Percentiles rank a stretch among this genome's conserved stretches.
phyloP scores from a whole-genome alignment of 2,113 vertebrate species.

The Chaenocephalus aceratus region DNA sequence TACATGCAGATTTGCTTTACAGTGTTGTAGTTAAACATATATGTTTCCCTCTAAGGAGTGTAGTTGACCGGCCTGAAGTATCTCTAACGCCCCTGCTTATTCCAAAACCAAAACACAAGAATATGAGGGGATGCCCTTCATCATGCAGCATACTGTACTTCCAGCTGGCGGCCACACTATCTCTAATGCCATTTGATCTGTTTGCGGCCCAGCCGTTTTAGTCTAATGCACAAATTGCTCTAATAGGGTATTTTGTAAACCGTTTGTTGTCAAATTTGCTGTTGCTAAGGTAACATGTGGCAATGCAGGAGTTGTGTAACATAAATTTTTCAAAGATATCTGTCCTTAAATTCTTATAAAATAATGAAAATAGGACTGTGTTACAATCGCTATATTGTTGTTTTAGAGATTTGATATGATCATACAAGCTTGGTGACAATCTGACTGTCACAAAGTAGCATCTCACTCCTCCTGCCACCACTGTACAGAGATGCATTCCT shows the following conservation, averaged over 20 bases:
- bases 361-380: not conserved
- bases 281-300: not conserved
- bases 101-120: conserved; percentile 7
- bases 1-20: not conserved
- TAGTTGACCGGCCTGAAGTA: not conserved
- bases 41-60: not conserved
- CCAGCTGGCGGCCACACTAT: conserved; percentile 28
- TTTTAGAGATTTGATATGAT: not conserved
- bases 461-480: not conserved
- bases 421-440: not conserved
- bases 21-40: not conserved
- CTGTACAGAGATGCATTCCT: conserved; percentile 35
- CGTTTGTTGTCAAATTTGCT: conserved; percentile 11
- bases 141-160: conserved; percentile 17
- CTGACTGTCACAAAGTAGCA: not conserved
- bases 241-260: not conserved
- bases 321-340: not conserved
- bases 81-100: not conserved
- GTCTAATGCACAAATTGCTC: conserved; percentile 24
- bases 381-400: not conserved
- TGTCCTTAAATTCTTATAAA: not conserved
- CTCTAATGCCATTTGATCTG: conserved; percentile 45
- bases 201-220: not conserved
- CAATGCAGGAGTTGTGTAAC: not conserved
- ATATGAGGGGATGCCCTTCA: conserved; percentile 25